Percentiles rank a stretch among this genome's conserved stretches.
phyloP scores from a whole-genome alignment of 2,113 vertebrate species.

The Myrmecophaga tridactyla region DNA sequence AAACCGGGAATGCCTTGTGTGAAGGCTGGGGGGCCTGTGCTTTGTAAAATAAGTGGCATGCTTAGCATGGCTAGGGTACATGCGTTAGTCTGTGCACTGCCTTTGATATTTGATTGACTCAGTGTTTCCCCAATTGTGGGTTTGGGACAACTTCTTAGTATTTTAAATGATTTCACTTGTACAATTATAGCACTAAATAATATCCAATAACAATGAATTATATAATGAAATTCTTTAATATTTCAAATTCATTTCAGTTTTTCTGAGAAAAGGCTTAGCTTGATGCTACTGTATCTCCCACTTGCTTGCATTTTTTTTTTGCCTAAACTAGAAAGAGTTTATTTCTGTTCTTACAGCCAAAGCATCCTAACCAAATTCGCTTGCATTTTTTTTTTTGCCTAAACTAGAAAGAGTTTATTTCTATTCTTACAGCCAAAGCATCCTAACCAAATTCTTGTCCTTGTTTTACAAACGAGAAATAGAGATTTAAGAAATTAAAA shows the following conservation, averaged over 20 bases:
- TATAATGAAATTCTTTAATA: background rate
- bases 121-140: background rate
- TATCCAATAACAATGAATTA: background rate
- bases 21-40: background rate
- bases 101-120: background rate
- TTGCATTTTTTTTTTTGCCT: no score
- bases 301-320: no score
- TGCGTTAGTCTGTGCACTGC: background rate
- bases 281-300: background rate
- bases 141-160: background rate
- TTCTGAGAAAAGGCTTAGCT: background rate
- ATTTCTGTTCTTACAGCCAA: no score
- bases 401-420: no score
- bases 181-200: background rate
- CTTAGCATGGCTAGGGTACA: background rate
- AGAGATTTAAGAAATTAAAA: no score
- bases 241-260: background rate
- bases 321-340: no score
- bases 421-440: no score
- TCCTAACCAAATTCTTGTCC: no score
- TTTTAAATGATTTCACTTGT: background rate
- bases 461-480: no score
- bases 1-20: background rate
- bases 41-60: background rate
- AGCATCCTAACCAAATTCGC: no score